A percentile compares a stretch with the other conserved stretches of the same genome.
Evolutionary conservation across 2,888 invertebrate genomes (phyloP).

Genomic region (Hermaeophaga mercurialis): DNA sequence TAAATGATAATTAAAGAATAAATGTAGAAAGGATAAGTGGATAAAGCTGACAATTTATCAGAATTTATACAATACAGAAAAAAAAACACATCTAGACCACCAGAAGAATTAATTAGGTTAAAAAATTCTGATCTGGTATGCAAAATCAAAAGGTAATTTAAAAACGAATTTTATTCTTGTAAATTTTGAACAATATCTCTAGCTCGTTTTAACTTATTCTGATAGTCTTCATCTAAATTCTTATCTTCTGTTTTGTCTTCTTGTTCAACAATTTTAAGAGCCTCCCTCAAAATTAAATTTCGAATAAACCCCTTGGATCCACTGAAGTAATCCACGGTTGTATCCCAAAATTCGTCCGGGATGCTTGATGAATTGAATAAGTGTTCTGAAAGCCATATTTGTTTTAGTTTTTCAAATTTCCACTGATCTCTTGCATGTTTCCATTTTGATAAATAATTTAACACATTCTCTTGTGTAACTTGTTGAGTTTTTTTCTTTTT

Average conservation of each 20-base stretch:
- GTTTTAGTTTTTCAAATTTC: conserved; percentile 81
- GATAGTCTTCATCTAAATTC: conserved; percentile 47
- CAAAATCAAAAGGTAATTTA: too few species aligned
- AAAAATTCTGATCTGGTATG: too few species aligned
- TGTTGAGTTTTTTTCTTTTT: conserved; percentile 62
- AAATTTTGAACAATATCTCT: conserved; percentile 70
- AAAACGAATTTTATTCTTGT: conserved; percentile 57
- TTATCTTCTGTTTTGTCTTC: conserved; percentile 64
- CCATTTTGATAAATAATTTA: conserved; percentile 75
- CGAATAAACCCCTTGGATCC: conserved; percentile 71
- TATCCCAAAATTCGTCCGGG: conserved; percentile 67
- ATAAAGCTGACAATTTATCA: too few species aligned
- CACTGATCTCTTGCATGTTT: conserved; percentile 71
- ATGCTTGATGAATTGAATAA: conserved; percentile 67
- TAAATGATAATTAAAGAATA: too few species aligned
- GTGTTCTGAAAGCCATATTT: conserved; percentile 76
- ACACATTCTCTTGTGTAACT: conserved; percentile 65
- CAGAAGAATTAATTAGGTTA: too few species aligned
- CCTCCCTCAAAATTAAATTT: conserved; percentile 65
- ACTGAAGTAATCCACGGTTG: conserved; percentile 72
- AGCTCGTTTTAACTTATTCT: conserved; percentile 60
- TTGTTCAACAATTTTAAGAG: conserved; percentile 66
- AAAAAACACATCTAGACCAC: too few species aligned
- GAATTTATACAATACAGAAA: too few species aligned
- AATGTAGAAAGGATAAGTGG: too few species aligned